Base-by-base conservation (phyloP, 2,888 invertebrate species). In the Megamerina dolium region DNA sequence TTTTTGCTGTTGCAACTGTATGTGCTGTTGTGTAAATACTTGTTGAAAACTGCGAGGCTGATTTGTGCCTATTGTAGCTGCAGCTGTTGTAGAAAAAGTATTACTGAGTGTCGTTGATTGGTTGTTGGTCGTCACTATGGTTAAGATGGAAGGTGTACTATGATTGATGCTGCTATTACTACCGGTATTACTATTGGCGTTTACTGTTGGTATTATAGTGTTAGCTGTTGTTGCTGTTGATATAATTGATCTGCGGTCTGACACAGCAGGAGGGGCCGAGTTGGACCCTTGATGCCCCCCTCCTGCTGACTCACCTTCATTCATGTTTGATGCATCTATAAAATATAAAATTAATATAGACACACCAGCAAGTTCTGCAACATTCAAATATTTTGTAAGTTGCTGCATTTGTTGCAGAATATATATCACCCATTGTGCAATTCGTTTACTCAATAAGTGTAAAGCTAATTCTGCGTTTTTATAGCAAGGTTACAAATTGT, bases 231-330 rank as follows among this genome's bases (percentile, higher is more conserved):
- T 50, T 51, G 38, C 48, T 42, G 45, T 49, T 47, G 48, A 49
- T 59, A 62, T 57, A 61, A 61, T 61, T 66, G 66, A 62, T 66
- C 68, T 63, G 68, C 69, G 70, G 68, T 70, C 68, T 65, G 64
- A 61, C 66, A 72, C 71, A 72, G 71, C 72, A 72, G 71, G 71
- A 72, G 70, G 70, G 70, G 69, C 71, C 64, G 70, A 69, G 69
- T 60, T 64, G 57, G 60, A 61, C 68, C 71, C 68, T 71, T 66
- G 66, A 62, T 70, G 71, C 69, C 71, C 71, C 68, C 70, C 71
- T 71, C 71, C 71, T 72, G 71, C 72, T 70, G 71, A 70, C 66
- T 68, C 70, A 64, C 69, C 70, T 65, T 72, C 72, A 70, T 72
- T 72, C 71, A 72, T 72, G 68, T 70, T 70, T 69, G 69, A 70